Conservation (phyloP, 2,797 vertebrate species). For the Poecilia picta region DNA sequence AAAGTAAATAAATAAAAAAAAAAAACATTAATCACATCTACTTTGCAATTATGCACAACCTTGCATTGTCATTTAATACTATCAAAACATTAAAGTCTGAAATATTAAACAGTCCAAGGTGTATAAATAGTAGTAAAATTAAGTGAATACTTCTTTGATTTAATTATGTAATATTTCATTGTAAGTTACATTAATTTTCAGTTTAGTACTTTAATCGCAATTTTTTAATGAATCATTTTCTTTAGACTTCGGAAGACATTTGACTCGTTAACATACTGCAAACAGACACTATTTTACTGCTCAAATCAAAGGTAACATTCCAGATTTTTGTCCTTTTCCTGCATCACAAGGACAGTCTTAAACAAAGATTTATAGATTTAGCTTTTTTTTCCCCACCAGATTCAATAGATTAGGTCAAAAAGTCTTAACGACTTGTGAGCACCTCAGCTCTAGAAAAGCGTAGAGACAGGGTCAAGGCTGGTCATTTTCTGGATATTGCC, state of each 20-base stretch:
- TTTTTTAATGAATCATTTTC: not conserved
- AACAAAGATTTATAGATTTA: not conserved
- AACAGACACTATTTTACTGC: not conserved
- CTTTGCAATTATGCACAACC: not conserved
- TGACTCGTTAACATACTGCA: not conserved
- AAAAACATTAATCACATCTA: not conserved
- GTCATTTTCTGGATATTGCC: conserved; percentile 51
- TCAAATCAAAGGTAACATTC: not conserved
- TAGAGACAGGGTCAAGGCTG: conserved; percentile 26
- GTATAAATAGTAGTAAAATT: not conserved
- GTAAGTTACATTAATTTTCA: not conserved
- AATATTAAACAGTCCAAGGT: not conserved
- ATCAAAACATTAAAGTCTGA: not conserved
- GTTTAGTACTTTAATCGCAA: not conserved
- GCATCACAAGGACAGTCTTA: too few relatives aligned
- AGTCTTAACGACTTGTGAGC: not conserved
- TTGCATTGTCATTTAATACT: not conserved
- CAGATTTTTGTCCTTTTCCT: not conserved
- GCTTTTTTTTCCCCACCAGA: not conserved
- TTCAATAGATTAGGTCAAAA: conserved; percentile 9
- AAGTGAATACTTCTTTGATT: not conserved
- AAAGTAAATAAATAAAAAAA: not conserved
- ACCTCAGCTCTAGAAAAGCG: not conserved
- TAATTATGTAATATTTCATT: not conserved
- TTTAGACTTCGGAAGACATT: not conserved